Evolutionary conservation across 2,888 invertebrate genomes (phyloP).

Genomic region (Drosophila tanythrix): DNA sequence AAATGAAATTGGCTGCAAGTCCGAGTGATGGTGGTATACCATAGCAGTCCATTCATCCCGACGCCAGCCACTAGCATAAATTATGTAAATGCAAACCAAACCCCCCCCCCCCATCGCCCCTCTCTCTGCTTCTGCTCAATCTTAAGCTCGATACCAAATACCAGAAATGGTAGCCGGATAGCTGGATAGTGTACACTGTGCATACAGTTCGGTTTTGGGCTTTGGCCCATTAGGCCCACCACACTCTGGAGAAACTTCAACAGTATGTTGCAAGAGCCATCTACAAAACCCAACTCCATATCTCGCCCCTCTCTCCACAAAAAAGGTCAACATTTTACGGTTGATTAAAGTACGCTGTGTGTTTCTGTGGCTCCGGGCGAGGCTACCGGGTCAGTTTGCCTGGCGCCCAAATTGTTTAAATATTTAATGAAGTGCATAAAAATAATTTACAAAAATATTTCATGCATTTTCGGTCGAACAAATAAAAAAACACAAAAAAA

Average conservation of each 20-base stretch:
- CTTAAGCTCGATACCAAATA: constrained; percentile 38
- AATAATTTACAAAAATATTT: constrained; percentile 77
- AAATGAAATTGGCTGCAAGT: constrained; percentile 59
- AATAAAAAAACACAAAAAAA: constrained; percentile 4
- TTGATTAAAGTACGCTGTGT: constrained; percentile 74
- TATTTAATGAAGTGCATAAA: constrained; percentile 77
- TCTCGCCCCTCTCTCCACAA: neutral
- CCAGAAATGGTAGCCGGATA: constrained; percentile 21
- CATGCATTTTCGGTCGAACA: constrained; percentile 71
- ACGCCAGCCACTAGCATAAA: constrained; percentile 68
- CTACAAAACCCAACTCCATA: constrained; percentile 33
- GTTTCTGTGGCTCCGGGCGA: constrained; percentile 40
- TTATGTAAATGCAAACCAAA: constrained; percentile 79
- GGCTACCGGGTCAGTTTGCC: constrained; percentile 25
- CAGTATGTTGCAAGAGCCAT: constrained; percentile 73
- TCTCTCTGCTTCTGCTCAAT: constrained; percentile 7
- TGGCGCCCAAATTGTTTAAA: constrained; percentile 71
- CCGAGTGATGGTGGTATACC: constrained; percentile 19
- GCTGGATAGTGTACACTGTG: constrained; percentile 56
- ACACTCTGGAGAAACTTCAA: constrained; percentile 52
- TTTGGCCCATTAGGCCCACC: constrained; percentile 66
- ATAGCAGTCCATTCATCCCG: constrained; percentile 21
- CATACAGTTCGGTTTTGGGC: constrained; percentile 19
- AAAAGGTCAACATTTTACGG: constrained; percentile 80
- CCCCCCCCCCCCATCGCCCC: constrained; percentile 17